Base-by-base conservation (phyloP, 2,797 vertebrate species). In the Euthynnus affinis region DNA sequence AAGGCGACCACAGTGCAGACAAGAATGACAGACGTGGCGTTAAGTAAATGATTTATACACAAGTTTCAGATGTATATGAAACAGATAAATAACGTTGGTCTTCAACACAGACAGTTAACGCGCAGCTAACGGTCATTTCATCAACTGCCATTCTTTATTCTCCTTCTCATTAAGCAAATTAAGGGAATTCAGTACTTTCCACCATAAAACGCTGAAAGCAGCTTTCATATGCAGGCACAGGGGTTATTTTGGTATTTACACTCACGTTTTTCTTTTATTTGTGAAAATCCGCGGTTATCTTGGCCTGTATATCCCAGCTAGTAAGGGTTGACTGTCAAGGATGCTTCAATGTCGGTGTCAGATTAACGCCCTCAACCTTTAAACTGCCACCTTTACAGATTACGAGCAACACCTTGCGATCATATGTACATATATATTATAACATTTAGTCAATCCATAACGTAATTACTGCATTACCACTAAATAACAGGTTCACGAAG, bases 321-420 rank as follows among this genome's bases (percentile, higher is more conserved):
- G 37, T 6, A 13, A 13, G 9, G 15, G 17, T 48, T 74, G 42
- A 17, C 29, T 13, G 73, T 89, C 84, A 93, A 93, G 90, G 92
- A 91, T 91, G 89, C 85, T 70, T 92, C 85, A 91, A 91, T 91
- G 89, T 84, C 90, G 88, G 84, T 23, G 34, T 34, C 29, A 2
- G 9, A 17, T 5, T 3, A 18, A 4, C 29, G 12, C 48, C 3
- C 7, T 20, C 9, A 6, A 58, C 46, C 7, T 10, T 10, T 29
- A 9, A 23, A 9, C 15, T n/a, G 0, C 13, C 9, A 27, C 5
- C 2, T 32, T 32, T 32, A 32, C 29, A 32, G 29, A 32, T 6
- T 32, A 32, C 29, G 6, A 32, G 29, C 5, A 32, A 46, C 7
- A 17, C 0, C 6, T 18, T 3, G 0, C 0, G 6, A 52, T 3